Percentiles rank a stretch among this genome's conserved stretches.
Conservation (phyloP, 2,113 vertebrate species). For the Brevimyrus niger region DNA sequence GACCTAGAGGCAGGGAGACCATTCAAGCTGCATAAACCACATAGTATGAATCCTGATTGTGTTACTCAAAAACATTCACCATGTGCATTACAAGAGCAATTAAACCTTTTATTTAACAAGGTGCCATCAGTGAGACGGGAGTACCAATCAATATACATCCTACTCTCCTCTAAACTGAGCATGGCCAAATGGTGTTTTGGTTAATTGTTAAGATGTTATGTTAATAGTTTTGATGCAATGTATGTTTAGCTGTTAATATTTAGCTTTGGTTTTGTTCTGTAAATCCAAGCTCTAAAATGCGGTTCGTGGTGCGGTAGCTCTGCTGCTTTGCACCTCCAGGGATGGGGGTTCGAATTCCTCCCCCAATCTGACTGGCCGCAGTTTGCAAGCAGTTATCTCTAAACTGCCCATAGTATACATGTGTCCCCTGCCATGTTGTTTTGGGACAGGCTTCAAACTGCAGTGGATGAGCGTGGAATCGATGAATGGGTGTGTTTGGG, state of each 20-base stretch:
- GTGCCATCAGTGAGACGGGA: neutral
- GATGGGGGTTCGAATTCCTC: neutral
- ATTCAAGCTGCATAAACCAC: neutral
- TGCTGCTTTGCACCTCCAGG: neutral
- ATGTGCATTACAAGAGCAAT: neutral
- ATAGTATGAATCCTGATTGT: neutral
- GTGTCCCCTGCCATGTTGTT: neutral
- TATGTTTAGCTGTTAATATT: neutral
- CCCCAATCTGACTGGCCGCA: neutral
- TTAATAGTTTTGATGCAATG: neutral
- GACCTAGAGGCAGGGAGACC: constrained; percentile 7
- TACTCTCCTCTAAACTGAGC: neutral
- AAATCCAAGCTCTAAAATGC: neutral
- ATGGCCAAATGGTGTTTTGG: neutral
- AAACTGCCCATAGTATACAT: neutral
- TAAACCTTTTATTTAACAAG: neutral
- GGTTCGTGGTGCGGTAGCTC: neutral
- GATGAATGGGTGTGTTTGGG: neutral
- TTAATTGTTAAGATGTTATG: neutral
- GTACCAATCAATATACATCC: neutral
- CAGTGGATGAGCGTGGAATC: neutral
- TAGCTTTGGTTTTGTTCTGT: neutral
- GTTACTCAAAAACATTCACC: neutral
- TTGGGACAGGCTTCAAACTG: neutral
- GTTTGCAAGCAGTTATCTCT: neutral